A percentile compares a stretch with the other conserved stretches of the same genome.
These are phyloP conservation scores for Cynaeus angustus DNA, from an alignment of 2,888 invertebrate genomes.

Conservation along the genomic window DNA sequence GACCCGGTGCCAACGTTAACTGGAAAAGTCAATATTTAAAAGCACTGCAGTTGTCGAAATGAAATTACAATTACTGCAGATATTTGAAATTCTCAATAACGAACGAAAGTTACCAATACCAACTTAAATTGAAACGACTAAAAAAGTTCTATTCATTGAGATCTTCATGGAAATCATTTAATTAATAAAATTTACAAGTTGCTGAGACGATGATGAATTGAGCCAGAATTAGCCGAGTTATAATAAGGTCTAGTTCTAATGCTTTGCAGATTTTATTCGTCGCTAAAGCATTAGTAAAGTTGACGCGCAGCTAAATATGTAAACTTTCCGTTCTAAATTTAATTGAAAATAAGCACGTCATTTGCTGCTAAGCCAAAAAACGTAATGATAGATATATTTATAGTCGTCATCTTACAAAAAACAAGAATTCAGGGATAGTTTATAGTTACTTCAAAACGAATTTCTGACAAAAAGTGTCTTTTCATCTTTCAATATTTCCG, in stretches of 20 bases:
- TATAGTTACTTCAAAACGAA: too few relatives aligned
- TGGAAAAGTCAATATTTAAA: conserved; percentile 14
- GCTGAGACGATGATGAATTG: too few relatives aligned
- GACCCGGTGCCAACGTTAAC: conserved; percentile 12
- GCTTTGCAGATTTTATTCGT: too few relatives aligned
- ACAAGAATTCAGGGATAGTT: neutral
- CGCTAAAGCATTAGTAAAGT: neutral
- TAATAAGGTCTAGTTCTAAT: too few relatives aligned
- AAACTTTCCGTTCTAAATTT: conserved; percentile 27
- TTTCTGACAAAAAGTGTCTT: too few relatives aligned
- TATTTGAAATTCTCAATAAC: neutral
- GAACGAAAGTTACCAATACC: neutral
- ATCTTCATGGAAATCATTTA: too few relatives aligned
- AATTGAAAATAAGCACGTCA: conserved; percentile 29
- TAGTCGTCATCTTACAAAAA: conserved; percentile 7
- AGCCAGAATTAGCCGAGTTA: too few relatives aligned
- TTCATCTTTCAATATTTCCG: too few relatives aligned
- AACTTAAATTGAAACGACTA: neutral
- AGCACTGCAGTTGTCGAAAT: conserved; percentile 2
- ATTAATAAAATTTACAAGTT: too few relatives aligned
- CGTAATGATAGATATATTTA: conserved; percentile 23
- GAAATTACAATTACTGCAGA: neutral
- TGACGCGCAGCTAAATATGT: conserved; percentile 17
- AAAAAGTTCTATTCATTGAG: too few relatives aligned
- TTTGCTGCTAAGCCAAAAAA: conserved; percentile 24